A percentile compares a stretch with the other conserved stretches of the same genome.
These are phyloP conservation scores for Tinamus major DNA, from an alignment of 2,797 vertebrate genomes.

Conservation along the genomic window DNA sequence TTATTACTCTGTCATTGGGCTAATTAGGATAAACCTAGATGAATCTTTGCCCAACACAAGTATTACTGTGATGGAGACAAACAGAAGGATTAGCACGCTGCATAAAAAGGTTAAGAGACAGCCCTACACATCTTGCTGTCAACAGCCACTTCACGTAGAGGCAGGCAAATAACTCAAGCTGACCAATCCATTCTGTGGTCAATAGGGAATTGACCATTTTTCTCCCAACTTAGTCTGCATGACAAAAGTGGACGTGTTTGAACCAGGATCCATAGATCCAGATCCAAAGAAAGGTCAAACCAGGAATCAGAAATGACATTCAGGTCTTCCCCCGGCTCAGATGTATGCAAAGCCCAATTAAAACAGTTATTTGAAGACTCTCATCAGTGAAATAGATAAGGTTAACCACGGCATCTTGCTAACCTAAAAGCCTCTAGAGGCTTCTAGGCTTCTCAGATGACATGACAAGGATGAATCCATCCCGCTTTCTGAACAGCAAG, in stretches of 20 bases:
- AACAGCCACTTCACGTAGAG: not conserved
- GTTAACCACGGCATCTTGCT: not conserved
- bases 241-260: not conserved
- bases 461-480: not conserved
- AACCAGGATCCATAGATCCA: not conserved
- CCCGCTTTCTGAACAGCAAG: not conserved
- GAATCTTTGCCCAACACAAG: not conserved
- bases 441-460: not conserved
- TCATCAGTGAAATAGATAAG: not conserved
- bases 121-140: rapidly evolving
- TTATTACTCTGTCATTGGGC: not conserved
- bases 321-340: not conserved
- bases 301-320: not conserved
- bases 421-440: not conserved
- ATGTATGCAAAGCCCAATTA: not conserved
- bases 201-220: not conserved
- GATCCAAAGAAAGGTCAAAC: not conserved
- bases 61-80: not conserved
- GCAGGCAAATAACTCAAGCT: not conserved
- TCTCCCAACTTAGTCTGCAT: not conserved
- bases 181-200: not conserved
- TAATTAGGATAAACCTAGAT: not conserved
- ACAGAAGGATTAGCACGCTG: not conserved
- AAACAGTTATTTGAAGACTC: not conserved
- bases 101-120: not conserved